These are phyloP conservation scores for Pseudorhiza aurosa DNA, from an alignment of 30 jellyfish, hydroid and myxozoan genomes.

Conservation along the genomic window DNA sequence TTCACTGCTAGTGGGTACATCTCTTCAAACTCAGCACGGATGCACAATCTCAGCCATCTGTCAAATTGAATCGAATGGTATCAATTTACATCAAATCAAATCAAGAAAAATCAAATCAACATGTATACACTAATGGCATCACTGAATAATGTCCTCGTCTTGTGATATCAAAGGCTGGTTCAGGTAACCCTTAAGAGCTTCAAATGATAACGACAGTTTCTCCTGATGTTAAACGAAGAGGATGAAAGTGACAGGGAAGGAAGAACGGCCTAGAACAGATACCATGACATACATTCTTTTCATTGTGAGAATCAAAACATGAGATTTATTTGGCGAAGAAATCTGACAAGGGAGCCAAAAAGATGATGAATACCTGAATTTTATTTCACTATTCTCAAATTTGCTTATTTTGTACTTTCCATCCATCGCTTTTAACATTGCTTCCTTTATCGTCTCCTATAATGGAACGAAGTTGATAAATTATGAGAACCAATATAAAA, in stretches of 20 bases:
- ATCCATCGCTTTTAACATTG: conserved; percentile 53
- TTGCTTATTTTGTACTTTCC: conserved; percentile 58
- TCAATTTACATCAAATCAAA: not conserved
- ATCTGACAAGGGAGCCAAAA: no score
- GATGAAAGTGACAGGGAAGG: no score
- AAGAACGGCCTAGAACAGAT: no score
- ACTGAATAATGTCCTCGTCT: not conserved
- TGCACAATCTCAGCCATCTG: conserved; percentile 84
- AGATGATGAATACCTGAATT: conserved; percentile 75
- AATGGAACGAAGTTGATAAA: not conserved
- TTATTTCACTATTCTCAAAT: conserved; percentile 61
- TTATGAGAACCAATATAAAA: not conserved
- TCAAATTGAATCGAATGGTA: not conserved
- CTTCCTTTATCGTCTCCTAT: conserved; percentile 21
- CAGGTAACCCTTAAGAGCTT: no score
- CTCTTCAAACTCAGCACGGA: conserved; percentile 64
- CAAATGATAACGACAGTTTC: no score
- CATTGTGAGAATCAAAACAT: no score
- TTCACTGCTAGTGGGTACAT: conserved; percentile 48
- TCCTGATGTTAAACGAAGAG: no score
- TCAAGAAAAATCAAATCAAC: no score
- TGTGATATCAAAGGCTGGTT: not conserved
- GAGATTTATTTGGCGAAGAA: no score
- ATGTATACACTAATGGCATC: no score
- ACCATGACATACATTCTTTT: no score